Percentiles rank a stretch among this genome's conserved stretches.
These are phyloP conservation scores for Dasyurus viverrinus DNA, from an alignment of 2,113 vertebrate species.

Conservation along the genomic window DNA sequence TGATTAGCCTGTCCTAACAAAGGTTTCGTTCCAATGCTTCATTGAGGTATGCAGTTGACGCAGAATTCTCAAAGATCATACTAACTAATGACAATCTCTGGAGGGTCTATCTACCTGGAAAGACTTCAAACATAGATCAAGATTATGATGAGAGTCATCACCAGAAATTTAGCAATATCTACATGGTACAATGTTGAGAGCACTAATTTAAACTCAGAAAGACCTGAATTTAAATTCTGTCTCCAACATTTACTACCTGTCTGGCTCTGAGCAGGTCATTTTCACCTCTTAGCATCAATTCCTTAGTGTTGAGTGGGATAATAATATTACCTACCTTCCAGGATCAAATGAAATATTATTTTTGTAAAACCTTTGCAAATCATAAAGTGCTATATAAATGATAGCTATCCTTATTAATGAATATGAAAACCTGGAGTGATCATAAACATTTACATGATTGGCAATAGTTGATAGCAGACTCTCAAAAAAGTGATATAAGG, in stretches of 20 bases:
- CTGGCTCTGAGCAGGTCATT: background rate
- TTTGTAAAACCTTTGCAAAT: background rate
- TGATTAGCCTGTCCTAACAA: background rate
- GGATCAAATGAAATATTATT: background rate
- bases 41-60: background rate
- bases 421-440: background rate
- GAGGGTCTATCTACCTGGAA: background rate
- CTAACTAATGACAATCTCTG: background rate
- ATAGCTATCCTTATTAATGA: too few species aligned
- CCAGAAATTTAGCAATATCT: background rate
- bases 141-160: background rate
- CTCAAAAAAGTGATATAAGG: background rate
- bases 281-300: background rate
- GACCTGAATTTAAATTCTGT: background rate
- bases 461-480: background rate
- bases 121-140: too few species aligned
- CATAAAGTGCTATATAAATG: background rate
- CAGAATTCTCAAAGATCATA: too few species aligned
- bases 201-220: background rate
- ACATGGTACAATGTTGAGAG: background rate
- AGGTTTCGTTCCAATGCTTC: background rate
- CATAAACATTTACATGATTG: background rate
- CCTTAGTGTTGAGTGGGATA: background rate
- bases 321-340: background rate
- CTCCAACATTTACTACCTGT: background rate